phyloP scores from a whole-genome alignment of 2,888 invertebrate genomes.

The Andrena flavipes region DNA sequence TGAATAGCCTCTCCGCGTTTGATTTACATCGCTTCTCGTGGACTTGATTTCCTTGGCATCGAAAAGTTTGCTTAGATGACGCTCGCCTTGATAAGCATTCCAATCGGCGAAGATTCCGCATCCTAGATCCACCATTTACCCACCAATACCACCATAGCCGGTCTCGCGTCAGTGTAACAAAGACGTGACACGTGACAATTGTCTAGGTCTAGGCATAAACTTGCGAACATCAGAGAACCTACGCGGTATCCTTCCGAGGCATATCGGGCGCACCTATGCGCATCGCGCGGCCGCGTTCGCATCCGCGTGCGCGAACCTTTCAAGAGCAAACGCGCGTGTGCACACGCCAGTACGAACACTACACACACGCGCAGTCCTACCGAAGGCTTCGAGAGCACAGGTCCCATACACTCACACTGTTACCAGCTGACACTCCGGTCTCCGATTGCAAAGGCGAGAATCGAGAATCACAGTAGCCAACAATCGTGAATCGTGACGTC shows the following conservation, averaged over 20 bases:
- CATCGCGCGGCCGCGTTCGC: too few species aligned
- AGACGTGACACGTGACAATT: too few species aligned
- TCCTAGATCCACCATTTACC: slow-evolving; percentile 1
- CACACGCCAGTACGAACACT: not conserved
- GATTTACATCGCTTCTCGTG: not conserved
- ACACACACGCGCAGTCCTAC: not conserved
- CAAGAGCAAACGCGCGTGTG: slow-evolving; percentile 1
- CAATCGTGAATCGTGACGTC: not conserved
- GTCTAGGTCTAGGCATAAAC: not conserved
- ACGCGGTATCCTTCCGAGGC: too few species aligned
- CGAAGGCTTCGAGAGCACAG: not conserved
- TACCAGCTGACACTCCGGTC: not conserved
- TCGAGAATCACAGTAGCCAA: not conserved
- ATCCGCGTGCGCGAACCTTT: slow-evolving; percentile 5
- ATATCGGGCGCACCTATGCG: too few species aligned
- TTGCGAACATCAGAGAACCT: slow-evolving; percentile 6
- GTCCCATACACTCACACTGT: not conserved
- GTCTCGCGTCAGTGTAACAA: not conserved
- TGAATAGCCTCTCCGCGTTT: not conserved
- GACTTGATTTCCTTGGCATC: not conserved
- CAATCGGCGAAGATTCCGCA: slow-evolving; percentile 2
- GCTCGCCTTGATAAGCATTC: not conserved
- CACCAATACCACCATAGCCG: not conserved
- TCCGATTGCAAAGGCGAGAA: not conserved
- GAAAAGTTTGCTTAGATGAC: not conserved